Evolutionary conservation across 2,113 vertebrate genomes (phyloP).

Genomic region (Colistium nudipinnis): DNA sequence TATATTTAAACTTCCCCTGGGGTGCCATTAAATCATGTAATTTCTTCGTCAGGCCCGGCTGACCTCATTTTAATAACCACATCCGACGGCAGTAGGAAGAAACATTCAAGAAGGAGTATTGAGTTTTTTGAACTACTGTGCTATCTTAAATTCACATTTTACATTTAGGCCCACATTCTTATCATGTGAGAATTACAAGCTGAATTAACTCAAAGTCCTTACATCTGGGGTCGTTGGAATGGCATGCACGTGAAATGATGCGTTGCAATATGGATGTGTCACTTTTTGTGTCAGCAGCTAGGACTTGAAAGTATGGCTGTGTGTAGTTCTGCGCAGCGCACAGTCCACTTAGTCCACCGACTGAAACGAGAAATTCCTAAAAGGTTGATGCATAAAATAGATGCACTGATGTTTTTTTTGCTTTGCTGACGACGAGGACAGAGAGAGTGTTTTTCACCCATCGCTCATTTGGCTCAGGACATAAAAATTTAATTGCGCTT

Average conservation of each 20-base stretch:
- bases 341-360: slow-evolving; percentile 33
- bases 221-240: slow-evolving; percentile 23
- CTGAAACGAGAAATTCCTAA: slow-evolving; percentile 41
- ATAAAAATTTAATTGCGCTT: slow-evolving; percentile 40
- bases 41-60: slow-evolving; percentile 80
- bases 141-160: slow-evolving; percentile 41
- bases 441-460: slow-evolving; percentile 25
- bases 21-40: slow-evolving; percentile 83
- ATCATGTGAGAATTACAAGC: slow-evolving; percentile 20
- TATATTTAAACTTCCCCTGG: slow-evolving; percentile 82
- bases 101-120: slow-evolving; percentile 47
- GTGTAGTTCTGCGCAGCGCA: slow-evolving; percentile 19
- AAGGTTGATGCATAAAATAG: slow-evolving; percentile 36
- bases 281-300: slow-evolving; percentile 20
- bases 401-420: slow-evolving; percentile 3
- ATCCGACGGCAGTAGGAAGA: slow-evolving; percentile 65
- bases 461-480: slow-evolving; percentile 24
- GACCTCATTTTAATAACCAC: slow-evolving; percentile 79
- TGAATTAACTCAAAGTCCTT: slow-evolving; percentile 24
- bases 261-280: background rate
- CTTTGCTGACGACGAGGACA: slow-evolving; percentile 10
- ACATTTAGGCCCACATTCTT: slow-evolving; percentile 26
- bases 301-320: slow-evolving; percentile 32
- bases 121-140: slow-evolving; percentile 42
- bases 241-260: slow-evolving; percentile 26